Percentiles rank a stretch among this genome's conserved stretches.
These are phyloP conservation scores for Eupristina koningsbergeri DNA, from an alignment of 1,140 invertebrate genomes.

Conservation along the genomic window DNA sequence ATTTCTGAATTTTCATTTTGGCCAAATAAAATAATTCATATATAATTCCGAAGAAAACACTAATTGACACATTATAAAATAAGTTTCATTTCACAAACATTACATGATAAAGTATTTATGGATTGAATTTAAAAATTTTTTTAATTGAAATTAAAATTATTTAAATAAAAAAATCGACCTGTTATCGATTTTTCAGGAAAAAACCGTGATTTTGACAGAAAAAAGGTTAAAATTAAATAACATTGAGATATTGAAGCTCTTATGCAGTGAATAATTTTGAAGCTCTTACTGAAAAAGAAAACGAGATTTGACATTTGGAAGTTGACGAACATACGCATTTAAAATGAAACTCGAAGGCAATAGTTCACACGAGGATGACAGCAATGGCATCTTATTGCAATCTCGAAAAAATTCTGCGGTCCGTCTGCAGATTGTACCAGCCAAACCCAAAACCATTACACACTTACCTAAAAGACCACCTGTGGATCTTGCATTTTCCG, in stretches of 20 bases:
- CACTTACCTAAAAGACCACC: slow-evolving; percentile 88
- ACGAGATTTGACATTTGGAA: neutral
- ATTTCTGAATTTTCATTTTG: too few relatives aligned
- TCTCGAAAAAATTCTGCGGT: slow-evolving; percentile 74
- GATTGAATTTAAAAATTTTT: too few relatives aligned
- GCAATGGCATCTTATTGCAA: slow-evolving; percentile 68
- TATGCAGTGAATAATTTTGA: neutral
- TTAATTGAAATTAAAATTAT: neutral
- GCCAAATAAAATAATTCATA: too few relatives aligned
- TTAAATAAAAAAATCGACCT: neutral
- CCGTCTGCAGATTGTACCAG: slow-evolving; percentile 78
- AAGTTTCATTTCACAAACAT: too few relatives aligned
- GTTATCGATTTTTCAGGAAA: slow-evolving; percentile 18
- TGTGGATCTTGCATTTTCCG: slow-evolving; percentile 89
- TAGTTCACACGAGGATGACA: slow-evolving; percentile 64
- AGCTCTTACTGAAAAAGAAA: neutral
- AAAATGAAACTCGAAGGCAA: slow-evolving; percentile 70
- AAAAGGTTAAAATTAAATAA: neutral
- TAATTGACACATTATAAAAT: too few relatives aligned
- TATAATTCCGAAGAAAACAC: too few relatives aligned
- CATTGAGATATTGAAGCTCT: neutral
- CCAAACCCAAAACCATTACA: slow-evolving; percentile 83
- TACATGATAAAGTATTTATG: too few relatives aligned
- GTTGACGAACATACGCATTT: slow-evolving; percentile 8
- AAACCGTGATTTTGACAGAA: slow-evolving; percentile 14